A percentile compares a stretch with the other conserved stretches of the same genome.
phyloP scores from a whole-genome alignment of 92 coral and sea anemone species.

The Phenganax marumi region DNA sequence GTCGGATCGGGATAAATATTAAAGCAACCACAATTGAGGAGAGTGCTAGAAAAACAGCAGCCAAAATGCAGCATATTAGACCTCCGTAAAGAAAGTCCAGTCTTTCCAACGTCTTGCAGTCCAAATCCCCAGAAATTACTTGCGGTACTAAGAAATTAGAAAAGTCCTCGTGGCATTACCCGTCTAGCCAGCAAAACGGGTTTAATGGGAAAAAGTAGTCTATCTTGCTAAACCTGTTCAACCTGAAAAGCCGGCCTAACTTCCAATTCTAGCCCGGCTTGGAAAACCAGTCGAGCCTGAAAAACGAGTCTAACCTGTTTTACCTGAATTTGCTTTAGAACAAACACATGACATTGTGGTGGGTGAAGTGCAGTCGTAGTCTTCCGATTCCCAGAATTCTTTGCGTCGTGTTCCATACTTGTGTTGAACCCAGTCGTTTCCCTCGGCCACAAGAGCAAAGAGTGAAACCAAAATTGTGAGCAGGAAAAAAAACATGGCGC shows the following conservation, averaged over 20 bases:
- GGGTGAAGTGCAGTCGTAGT: not conserved
- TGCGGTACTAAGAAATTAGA: not conserved
- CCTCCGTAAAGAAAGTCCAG: constrained; percentile 25
- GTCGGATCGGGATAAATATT: constrained; percentile 32
- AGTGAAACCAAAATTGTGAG: constrained; percentile 14
- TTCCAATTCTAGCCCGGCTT: too few species aligned
- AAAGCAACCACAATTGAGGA: constrained; percentile 21
- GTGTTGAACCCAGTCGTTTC: constrained; percentile 32
- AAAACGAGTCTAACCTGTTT: not conserved
- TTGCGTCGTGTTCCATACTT: constrained; percentile 4
- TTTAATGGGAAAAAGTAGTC: not conserved
- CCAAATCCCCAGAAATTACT: not conserved
- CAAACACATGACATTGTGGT: constrained; percentile 5
- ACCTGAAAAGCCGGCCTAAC: not conserved
- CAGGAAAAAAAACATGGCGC: constrained; percentile 25
- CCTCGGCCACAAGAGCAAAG: constrained; percentile 38
- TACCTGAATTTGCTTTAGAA: not conserved
- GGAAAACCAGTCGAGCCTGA: not conserved
- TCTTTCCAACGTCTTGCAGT: constrained; percentile 14
- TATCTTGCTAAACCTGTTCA: too few species aligned
- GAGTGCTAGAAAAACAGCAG: constrained; percentile 26
- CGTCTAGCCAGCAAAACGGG: not conserved
- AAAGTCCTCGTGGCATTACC: not conserved
- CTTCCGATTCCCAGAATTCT: constrained; percentile 33
- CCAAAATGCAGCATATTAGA: constrained; percentile 18